phyloP scores from a whole-genome alignment of 2,888 invertebrate genomes.

The Melanotus villosus region DNA sequence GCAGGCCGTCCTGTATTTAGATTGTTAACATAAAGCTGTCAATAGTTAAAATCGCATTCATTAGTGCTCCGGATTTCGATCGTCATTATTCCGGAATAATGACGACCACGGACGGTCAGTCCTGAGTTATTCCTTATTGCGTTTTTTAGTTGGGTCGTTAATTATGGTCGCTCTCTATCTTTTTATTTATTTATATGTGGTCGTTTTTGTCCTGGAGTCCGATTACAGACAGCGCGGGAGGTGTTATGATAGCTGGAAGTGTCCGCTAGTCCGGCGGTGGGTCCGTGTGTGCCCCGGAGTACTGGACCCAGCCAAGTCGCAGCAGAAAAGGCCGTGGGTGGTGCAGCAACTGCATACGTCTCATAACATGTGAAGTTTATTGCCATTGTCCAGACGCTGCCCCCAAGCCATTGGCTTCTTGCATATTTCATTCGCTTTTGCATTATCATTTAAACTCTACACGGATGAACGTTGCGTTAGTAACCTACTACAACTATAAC shows the following conservation, averaged over 20 bases:
- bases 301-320: slow-evolving; percentile 23
- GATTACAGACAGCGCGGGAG: slow-evolving; percentile 41
- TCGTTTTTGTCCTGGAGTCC: slow-evolving; percentile 38
- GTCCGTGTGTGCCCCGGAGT: slow-evolving; percentile 31
- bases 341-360: slow-evolving; percentile 53
- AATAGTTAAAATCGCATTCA: slow-evolving; percentile 65
- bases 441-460: slow-evolving; percentile 49
- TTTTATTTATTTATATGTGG: slow-evolving; percentile 36
- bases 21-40: slow-evolving; percentile 66
- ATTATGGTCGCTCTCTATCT: slow-evolving; percentile 28
- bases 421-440: slow-evolving; percentile 52
- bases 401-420: slow-evolving; percentile 50
- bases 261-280: slow-evolving; percentile 22
- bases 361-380: slow-evolving; percentile 54
- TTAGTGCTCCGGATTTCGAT: slow-evolving; percentile 52
- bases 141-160: slow-evolving; percentile 34
- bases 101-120: slow-evolving; percentile 33
- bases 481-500: slow-evolving; percentile 34
- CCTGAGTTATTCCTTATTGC: slow-evolving; percentile 35
- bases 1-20: slow-evolving; percentile 61
- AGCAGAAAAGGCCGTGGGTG: slow-evolving; percentile 50
- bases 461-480: slow-evolving; percentile 29
- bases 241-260: slow-evolving; percentile 39
- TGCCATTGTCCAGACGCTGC: slow-evolving; percentile 47
- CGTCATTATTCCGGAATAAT: slow-evolving; percentile 42